Evolutionary conservation across 2,888 invertebrate species (phyloP).

Genomic region (Leucoptera coffeella): DNA sequence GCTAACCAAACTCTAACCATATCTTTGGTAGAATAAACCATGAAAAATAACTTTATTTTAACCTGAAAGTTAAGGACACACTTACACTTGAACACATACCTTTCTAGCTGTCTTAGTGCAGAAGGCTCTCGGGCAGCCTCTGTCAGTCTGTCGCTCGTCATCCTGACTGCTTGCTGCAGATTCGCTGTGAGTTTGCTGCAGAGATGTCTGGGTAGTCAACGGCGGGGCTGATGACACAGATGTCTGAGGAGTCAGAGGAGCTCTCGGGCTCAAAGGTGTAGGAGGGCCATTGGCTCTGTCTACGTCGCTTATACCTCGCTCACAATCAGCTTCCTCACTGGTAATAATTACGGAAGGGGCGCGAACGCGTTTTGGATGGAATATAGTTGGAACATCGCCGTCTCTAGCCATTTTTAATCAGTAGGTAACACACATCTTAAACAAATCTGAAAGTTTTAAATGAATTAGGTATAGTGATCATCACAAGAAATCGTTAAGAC

Average conservation of each 20-base stretch:
- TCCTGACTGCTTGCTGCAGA: slow-evolving; percentile 58
- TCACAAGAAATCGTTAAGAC: no score
- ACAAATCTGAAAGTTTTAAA: background rate
- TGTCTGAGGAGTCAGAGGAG: slow-evolving; percentile 36
- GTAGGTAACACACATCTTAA: slow-evolving; percentile 7
- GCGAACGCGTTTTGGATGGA: slow-evolving; percentile 67
- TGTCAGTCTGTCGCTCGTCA: slow-evolving; percentile 43
- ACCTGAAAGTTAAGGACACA: slow-evolving; percentile 2
- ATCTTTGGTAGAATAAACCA: background rate
- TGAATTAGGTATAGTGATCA: no score
- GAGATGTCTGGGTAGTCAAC: slow-evolving; percentile 36
- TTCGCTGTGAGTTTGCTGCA: slow-evolving; percentile 42
- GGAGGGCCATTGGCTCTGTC: slow-evolving; percentile 39
- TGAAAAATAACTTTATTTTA: background rate
- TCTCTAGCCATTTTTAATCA: slow-evolving; percentile 62
- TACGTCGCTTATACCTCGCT: slow-evolving; percentile 20
- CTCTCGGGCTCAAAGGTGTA: slow-evolving; percentile 35
- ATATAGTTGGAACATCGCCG: slow-evolving; percentile 75
- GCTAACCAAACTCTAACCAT: background rate
- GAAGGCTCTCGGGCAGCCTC: slow-evolving; percentile 65
- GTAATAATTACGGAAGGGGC: slow-evolving; percentile 66
- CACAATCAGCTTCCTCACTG: slow-evolving; percentile 51
- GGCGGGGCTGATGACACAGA: slow-evolving; percentile 45
- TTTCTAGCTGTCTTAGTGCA: slow-evolving; percentile 80
- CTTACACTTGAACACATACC: no score